Conservation (phyloP, 2,113 vertebrate species). For the Pitta sordida region DNA sequence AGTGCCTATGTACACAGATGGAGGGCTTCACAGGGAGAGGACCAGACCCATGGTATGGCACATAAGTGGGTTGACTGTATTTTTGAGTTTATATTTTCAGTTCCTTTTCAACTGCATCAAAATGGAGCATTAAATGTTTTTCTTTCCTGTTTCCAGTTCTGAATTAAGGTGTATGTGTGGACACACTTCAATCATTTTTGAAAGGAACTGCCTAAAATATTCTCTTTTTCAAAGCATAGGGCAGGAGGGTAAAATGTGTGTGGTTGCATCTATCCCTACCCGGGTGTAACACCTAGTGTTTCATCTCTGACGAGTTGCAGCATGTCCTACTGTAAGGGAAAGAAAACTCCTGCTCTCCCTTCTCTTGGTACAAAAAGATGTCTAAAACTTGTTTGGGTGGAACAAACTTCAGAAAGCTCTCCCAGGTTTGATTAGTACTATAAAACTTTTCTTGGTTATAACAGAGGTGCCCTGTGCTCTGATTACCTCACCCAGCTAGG, state of each 20-base stretch:
- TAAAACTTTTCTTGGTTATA: background rate
- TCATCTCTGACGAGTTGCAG: background rate
- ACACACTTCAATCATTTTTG: background rate
- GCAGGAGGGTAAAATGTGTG: background rate
- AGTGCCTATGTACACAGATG: too few relatives aligned
- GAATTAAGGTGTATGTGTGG: background rate
- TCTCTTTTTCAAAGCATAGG: background rate
- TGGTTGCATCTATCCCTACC: background rate
- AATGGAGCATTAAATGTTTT: background rate
- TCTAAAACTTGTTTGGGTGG: background rate
- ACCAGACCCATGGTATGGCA: too few relatives aligned
- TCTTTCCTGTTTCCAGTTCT: background rate
- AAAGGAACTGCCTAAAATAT: background rate
- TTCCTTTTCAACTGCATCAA: background rate
- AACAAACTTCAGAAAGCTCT: background rate
- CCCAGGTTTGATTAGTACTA: background rate
- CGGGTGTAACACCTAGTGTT: background rate
- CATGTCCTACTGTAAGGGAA: background rate
- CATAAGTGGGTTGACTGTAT: too few relatives aligned
- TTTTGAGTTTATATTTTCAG: background rate
- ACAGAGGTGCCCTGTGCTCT: background rate
- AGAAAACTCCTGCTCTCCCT: background rate
- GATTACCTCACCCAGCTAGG: background rate
- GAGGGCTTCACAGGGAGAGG: too few relatives aligned
- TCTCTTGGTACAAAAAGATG: background rate